These are phyloP conservation scores for Tetrax tetrax DNA, from an alignment of 2,113 vertebrate species.

Conservation along the genomic window DNA sequence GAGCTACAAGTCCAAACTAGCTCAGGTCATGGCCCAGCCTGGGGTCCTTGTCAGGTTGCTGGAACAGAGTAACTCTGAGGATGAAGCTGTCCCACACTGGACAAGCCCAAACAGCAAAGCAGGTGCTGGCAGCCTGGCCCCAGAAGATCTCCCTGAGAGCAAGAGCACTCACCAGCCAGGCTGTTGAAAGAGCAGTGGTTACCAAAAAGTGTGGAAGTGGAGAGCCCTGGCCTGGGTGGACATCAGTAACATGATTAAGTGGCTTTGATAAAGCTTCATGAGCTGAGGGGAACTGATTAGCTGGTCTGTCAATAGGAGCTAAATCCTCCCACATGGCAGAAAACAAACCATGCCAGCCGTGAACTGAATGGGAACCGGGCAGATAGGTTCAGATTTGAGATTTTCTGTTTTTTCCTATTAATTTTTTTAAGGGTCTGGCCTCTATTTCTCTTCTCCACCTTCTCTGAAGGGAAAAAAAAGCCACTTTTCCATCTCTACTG, in stretches of 20 bases:
- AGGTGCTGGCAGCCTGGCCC: background rate
- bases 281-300: conserved; percentile 18
- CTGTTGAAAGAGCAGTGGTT: background rate
- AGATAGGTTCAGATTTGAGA: background rate
- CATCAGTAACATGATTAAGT: conserved; percentile 30
- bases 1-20: background rate
- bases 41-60: background rate
- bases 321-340: background rate
- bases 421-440: background rate
- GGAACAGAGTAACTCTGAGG: background rate
- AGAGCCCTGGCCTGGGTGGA: background rate
- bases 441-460: background rate
- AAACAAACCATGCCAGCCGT: background rate
- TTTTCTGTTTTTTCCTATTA: background rate
- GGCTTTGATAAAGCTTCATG: conserved; percentile 42
- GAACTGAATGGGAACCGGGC: background rate
- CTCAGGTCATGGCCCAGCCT: background rate
- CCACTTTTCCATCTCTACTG: background rate
- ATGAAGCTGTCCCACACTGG: background rate
- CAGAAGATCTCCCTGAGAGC: background rate
- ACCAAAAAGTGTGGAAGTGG: background rate
- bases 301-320: conserved; percentile 28
- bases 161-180: background rate
- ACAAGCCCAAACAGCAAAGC: background rate
- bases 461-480: background rate